These are phyloP conservation scores for Stichodactyla mertensii DNA, from an alignment of 64 coral and sea anemone species.

Conservation along the genomic window DNA sequence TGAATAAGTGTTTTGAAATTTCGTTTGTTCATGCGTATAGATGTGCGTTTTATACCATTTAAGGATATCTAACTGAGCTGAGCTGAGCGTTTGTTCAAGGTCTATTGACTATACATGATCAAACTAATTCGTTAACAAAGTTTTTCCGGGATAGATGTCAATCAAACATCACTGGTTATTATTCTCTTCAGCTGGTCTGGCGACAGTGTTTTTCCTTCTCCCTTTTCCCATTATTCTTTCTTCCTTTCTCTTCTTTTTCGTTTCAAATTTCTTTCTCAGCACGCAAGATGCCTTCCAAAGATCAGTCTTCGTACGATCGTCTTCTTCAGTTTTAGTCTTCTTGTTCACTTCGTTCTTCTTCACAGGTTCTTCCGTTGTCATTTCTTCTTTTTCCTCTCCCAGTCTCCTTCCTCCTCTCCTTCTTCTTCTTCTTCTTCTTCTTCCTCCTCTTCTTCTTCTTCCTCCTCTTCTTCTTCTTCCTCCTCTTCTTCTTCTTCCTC, in stretches of 20 bases:
- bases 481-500: no score
- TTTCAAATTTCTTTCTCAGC: not conserved
- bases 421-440: not conserved
- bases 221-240: not conserved
- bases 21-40: not conserved
- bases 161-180: not conserved
- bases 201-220: not conserved
- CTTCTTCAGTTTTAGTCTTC: not conserved
- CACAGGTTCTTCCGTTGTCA: no score
- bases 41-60: not conserved
- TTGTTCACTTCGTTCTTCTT: not conserved
- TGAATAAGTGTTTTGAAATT: not conserved
- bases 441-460: not conserved
- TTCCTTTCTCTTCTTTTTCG: not conserved
- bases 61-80: not conserved
- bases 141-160: not conserved
- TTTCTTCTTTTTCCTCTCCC: no score
- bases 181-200: no score
- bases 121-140: not conserved
- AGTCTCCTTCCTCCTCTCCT: no score
- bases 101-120: not conserved
- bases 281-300: no score
- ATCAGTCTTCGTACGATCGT: no score
- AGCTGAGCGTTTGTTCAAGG: not conserved
- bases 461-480: no score